Conservation (phyloP, 2,113 vertebrate genomes). For the Peromyscus maniculatus region DNA sequence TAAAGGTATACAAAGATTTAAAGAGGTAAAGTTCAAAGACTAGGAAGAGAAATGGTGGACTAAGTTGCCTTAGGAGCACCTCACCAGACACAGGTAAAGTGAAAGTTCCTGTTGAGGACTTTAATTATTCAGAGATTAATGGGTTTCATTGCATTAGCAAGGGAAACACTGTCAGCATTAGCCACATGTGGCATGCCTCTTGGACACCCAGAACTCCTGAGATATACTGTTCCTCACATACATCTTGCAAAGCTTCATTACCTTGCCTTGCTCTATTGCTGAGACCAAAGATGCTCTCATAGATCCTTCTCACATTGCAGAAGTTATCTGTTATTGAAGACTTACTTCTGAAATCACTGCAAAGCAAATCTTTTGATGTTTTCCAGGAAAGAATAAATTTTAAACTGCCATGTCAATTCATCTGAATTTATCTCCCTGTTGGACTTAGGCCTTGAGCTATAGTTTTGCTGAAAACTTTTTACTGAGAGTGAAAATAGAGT, state of each 20-base stretch:
- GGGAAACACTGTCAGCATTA: too few species aligned
- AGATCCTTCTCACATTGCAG: not conserved
- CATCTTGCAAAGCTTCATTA: not conserved
- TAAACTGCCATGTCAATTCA: not conserved
- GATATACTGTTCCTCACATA: not conserved
- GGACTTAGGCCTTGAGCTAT: not conserved
- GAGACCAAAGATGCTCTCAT: not conserved
- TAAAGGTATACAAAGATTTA: not conserved
- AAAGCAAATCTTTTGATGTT: not conserved
- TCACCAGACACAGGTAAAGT: not conserved
- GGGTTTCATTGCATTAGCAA: not conserved
- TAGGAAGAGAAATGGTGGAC: not conserved
- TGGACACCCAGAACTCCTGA: not conserved
- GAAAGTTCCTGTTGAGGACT: not conserved
- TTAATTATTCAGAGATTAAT: not conserved
- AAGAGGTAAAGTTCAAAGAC: not conserved
- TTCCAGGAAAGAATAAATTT: not conserved
- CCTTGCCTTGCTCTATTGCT: not conserved
- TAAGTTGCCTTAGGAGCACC: not conserved
- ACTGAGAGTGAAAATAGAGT: not conserved
- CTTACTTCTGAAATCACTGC: not conserved
- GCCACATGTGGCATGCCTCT: not conserved
- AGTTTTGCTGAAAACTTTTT: not conserved
- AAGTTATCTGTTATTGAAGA: not conserved
- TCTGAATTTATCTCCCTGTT: not conserved